These are phyloP conservation scores for Echinops telfairi DNA, from an alignment of 2,113 vertebrate genomes.

Conservation along the genomic window DNA sequence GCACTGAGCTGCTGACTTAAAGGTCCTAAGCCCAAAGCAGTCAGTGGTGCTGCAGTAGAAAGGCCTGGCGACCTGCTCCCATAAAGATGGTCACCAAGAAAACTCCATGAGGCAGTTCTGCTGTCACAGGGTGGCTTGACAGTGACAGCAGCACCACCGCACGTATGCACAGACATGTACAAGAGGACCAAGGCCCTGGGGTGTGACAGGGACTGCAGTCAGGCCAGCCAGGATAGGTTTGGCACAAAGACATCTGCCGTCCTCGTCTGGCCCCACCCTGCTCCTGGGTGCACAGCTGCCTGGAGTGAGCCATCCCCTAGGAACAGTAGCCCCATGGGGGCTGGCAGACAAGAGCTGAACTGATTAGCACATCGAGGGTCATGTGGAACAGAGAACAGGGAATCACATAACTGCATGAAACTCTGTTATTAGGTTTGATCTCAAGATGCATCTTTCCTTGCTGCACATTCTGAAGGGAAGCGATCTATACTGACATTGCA, in stretches of 20 bases:
- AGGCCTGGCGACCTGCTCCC: background rate
- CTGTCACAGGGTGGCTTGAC: no score
- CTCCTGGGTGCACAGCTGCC: no score
- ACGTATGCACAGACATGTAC: no score
- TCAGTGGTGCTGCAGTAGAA: background rate
- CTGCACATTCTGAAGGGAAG: background rate
- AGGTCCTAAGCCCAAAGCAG: background rate
- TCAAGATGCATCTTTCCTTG: background rate
- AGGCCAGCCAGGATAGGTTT: rapidly evolving
- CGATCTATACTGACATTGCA: background rate
- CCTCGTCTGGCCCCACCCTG: no score
- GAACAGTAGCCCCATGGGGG: no score
- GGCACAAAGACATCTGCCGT: no score
- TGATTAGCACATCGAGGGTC: background rate
- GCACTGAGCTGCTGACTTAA: background rate
- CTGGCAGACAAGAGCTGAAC: no score
- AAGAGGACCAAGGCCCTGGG: background rate
- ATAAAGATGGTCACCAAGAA: background rate
- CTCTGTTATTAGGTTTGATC: background rate
- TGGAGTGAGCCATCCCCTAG: no score
- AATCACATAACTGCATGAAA: background rate
- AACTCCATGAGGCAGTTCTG: no score
- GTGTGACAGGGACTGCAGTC: rapidly evolving
- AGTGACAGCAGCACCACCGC: no score
- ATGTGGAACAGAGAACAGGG: background rate